Base-by-base conservation (phyloP, 2,888 invertebrate genomes). In the Ryuthela nishihirai region DNA sequence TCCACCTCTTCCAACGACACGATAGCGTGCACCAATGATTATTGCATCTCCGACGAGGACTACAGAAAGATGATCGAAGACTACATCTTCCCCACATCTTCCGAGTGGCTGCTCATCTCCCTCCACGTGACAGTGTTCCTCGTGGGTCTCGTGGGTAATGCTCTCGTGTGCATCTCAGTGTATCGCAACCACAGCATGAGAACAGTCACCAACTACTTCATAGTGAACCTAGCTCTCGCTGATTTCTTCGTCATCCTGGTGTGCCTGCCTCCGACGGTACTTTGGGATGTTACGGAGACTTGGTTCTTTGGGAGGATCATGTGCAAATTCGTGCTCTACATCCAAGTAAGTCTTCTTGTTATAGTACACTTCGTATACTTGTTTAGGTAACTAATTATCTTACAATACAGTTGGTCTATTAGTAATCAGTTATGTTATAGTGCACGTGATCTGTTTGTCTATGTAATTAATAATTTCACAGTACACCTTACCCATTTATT, bases 191-290 rank as follows among this genome's bases (percentile, higher is more conserved):
- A 85, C 67, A 82, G 84, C 1, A 92, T 95, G 91, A 79, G 91
- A 64, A 92, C 91, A 0, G 91, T 94, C 38, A 94, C 94, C 52
- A 94, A 95, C 75, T 88, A 89, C 72, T 93, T 93, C 74, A 88
- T 94, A 70, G 89, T 91, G 53, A 93, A 94, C 72, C 76, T 93
- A 68, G 91, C 93, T 1, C 67, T 77, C 26, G 77, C 79, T 9
- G 93, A 94, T 73, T 87, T 94, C 70, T 81, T 92, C 76, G 92
- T 94, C 63, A 86, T 94, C 38, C 74, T 93, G 46, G 82, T 92
- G 66, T 94, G 93, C 73, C 78, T 93, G 65, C 93, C 93, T 2
- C 86, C 91, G 0, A 87, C 89, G 0, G 86, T 91, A 32, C 75
- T 89, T 9, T 91, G 89, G 85, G 93, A 94, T 72, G 85, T 92